Evolutionary conservation across 2,113 vertebrate species (phyloP).

Genomic region (Meles meles): DNA sequence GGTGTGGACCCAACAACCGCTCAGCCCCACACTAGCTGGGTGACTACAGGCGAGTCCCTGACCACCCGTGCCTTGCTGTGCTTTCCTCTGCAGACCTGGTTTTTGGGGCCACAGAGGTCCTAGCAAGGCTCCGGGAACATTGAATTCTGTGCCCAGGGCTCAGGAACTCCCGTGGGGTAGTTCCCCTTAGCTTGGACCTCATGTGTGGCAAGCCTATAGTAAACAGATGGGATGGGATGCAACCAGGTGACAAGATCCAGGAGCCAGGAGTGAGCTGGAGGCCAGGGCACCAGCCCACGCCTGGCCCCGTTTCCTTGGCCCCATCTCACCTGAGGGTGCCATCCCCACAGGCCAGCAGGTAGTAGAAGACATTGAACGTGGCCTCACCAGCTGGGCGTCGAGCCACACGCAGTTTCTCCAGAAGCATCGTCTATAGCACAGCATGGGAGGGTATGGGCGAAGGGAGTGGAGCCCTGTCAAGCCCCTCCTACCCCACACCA

Average conservation of each 20-base stretch:
- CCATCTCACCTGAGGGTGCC: slow-evolving; percentile 87
- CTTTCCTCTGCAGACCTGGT: background rate
- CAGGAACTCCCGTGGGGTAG: background rate
- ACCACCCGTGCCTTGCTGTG: background rate
- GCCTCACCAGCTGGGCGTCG: slow-evolving; percentile 88
- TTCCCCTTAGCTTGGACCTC: background rate
- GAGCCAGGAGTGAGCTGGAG: background rate
- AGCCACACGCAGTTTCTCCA: slow-evolving; percentile 94
- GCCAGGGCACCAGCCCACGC: background rate
- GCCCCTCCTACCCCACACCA: background rate
- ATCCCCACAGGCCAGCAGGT: slow-evolving; percentile 94
- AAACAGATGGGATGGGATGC: background rate
- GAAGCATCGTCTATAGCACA: slow-evolving; percentile 89
- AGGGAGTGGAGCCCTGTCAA: accelerated
- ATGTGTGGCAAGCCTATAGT: background rate
- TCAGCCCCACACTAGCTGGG: background rate
- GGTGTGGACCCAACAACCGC: background rate
- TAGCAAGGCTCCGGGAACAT: background rate
- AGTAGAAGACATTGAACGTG: slow-evolving; percentile 96
- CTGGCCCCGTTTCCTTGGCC: background rate
- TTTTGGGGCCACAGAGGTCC: background rate
- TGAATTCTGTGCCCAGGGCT: background rate
- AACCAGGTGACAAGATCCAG: background rate
- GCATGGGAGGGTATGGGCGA: background rate
- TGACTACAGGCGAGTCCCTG: background rate